Conservation (phyloP, 2,797 vertebrate species). For the Gallinago stenura region DNA sequence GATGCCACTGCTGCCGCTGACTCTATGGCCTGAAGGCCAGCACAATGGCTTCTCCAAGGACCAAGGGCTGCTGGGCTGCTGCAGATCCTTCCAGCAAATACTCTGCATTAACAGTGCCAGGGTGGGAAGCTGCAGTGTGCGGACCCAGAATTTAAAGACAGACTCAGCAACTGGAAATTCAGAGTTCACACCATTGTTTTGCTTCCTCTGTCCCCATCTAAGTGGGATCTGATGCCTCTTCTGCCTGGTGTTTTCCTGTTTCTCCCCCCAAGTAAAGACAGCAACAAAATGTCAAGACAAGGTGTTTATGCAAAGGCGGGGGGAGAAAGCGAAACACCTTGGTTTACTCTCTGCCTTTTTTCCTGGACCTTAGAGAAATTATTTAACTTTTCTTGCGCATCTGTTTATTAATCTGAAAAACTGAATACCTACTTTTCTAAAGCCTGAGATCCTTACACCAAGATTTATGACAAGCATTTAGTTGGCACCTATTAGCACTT, state of each 20-base stretch:
- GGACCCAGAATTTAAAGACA: neutral
- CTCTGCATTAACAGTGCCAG: fast-evolving
- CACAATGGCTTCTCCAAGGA: fast-evolving
- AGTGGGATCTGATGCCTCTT: neutral
- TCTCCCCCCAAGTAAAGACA: neutral
- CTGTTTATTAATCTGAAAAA: neutral
- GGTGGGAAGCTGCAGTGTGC: neutral
- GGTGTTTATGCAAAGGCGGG: neutral
- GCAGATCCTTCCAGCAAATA: neutral
- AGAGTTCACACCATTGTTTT: neutral
- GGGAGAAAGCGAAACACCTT: neutral
- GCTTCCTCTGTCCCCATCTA: neutral
- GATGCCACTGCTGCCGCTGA: neutral
- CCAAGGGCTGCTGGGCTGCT: neutral
- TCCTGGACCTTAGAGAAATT: neutral
- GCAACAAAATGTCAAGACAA: neutral
- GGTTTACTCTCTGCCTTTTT: neutral
- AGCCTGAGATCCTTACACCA: neutral
- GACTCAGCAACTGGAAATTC: neutral
- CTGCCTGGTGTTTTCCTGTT: neutral
- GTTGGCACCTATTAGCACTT: neutral
- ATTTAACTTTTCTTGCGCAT: neutral
- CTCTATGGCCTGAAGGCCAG: neutral
- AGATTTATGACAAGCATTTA: neutral
- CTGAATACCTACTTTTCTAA: neutral